Percentiles rank a stretch among this genome's conserved stretches.
Conservation (phyloP, 2,113 vertebrate species). For the Mastomys natalensis region DNA sequence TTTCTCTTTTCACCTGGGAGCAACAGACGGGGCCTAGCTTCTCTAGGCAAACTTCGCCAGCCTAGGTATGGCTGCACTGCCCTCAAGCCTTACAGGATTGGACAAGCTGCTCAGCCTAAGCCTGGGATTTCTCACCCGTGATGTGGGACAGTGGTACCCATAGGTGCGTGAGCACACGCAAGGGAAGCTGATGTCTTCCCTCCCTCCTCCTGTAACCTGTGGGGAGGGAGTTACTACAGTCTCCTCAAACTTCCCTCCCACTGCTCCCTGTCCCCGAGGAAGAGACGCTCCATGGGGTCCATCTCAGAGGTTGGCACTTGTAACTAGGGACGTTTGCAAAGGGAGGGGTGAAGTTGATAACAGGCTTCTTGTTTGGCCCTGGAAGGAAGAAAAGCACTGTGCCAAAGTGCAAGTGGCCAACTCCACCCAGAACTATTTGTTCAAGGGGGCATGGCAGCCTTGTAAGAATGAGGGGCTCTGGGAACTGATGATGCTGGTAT, state of each 20-base stretch:
- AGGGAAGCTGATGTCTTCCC: neutral
- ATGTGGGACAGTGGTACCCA: neutral
- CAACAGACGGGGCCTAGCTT: neutral
- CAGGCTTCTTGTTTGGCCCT: neutral
- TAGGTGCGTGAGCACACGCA: neutral
- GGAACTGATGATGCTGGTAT: neutral
- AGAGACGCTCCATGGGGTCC: neutral
- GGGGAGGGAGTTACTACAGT: neutral
- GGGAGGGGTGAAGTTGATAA: neutral
- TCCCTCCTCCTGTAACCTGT: neutral
- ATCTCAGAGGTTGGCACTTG: neutral
- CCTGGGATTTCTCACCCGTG: neutral
- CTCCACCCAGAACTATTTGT: neutral
- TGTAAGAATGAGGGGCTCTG: neutral
- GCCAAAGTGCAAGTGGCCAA: neutral
- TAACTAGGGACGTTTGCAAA: neutral
- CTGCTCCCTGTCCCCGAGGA: neutral
- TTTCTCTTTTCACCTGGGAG: neutral
- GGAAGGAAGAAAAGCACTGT: neutral
- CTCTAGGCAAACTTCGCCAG: neutral
- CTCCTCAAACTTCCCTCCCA: neutral
- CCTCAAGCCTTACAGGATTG: neutral
- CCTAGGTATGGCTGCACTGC: neutral
- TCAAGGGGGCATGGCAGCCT: neutral
- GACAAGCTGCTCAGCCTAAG: neutral